phyloP scores from a whole-genome alignment of 2,113 vertebrate species.

The Butorides virescens region DNA sequence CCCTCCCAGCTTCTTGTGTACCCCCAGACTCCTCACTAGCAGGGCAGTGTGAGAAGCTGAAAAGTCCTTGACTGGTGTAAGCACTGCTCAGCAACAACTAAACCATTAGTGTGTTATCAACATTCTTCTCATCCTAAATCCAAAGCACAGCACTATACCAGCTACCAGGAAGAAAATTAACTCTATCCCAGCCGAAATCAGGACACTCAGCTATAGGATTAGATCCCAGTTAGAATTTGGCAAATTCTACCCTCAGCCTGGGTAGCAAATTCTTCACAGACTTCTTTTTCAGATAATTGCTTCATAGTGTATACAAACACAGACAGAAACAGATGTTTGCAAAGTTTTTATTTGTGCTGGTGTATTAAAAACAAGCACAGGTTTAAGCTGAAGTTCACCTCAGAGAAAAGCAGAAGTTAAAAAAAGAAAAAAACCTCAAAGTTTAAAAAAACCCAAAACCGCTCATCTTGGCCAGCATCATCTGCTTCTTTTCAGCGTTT shows the following conservation, averaged over 20 bases:
- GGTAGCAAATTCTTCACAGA: neutral
- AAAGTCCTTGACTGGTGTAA: too few species aligned
- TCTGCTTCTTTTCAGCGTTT: neutral
- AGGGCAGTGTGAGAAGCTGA: too few species aligned
- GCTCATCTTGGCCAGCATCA: neutral
- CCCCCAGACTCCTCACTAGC: too few species aligned
- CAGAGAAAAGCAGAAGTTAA: neutral
- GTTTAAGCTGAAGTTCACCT: neutral
- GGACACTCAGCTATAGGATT: neutral
- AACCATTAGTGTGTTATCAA: too few species aligned
- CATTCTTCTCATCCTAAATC: too few species aligned
- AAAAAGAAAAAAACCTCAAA: neutral
- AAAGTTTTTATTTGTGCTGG: conserved; percentile 6
- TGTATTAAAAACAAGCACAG: neutral
- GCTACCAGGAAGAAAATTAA: too few species aligned
- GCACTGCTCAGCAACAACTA: too few species aligned
- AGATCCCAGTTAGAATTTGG: conserved; percentile 16
- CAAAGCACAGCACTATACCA: too few species aligned
- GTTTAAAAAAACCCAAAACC: too few species aligned
- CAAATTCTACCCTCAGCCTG: neutral
- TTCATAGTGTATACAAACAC: neutral
- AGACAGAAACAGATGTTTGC: conserved; percentile 39
- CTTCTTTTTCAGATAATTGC: neutral
- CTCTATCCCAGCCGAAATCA: too few species aligned
- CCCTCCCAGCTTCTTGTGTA: too few species aligned